Evolutionary conservation across 2,888 invertebrate species (phyloP).

Genomic region (Philereme vetulata): DNA sequence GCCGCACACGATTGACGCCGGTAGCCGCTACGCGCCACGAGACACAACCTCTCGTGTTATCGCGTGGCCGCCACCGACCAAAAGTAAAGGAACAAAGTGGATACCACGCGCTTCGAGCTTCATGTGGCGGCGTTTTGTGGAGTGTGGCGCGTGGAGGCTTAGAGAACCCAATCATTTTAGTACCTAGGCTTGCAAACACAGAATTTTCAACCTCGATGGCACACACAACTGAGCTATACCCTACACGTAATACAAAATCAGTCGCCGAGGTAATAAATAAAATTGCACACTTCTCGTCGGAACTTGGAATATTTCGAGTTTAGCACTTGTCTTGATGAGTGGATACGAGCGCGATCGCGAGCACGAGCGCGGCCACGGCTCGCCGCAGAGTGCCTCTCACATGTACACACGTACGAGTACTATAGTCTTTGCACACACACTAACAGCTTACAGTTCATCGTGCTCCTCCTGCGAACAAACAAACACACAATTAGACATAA

Average conservation of each 20-base stretch:
- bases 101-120: no score
- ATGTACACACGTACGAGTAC: constrained; percentile 43
- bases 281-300: constrained; percentile 44
- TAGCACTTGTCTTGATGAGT: constrained; percentile 36
- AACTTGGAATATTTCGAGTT: constrained; percentile 67
- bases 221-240: constrained; percentile 33
- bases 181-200: constrained; percentile 10
- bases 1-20: no score
- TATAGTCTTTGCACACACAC: constrained; percentile 64
- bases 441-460: constrained; percentile 73
- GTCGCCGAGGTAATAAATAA: constrained; percentile 49
- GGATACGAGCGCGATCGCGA: constrained; percentile 10
- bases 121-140: no score
- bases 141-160: no score
- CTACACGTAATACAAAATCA: constrained; percentile 47
- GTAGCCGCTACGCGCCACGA: no score
- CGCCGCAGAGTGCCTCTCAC: constrained; percentile 15
- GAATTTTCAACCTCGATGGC: constrained; percentile 28
- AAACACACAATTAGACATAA: constrained; percentile 20
- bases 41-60: no score
- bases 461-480: constrained; percentile 75
- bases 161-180: no score
- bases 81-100: no score
- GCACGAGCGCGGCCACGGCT: no score
- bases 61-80: no score